Percentiles rank a stretch among this genome's conserved stretches.
These are phyloP conservation scores for Cygnus atratus DNA, from an alignment of 2,113 vertebrate genomes.

Conservation along the genomic window DNA sequence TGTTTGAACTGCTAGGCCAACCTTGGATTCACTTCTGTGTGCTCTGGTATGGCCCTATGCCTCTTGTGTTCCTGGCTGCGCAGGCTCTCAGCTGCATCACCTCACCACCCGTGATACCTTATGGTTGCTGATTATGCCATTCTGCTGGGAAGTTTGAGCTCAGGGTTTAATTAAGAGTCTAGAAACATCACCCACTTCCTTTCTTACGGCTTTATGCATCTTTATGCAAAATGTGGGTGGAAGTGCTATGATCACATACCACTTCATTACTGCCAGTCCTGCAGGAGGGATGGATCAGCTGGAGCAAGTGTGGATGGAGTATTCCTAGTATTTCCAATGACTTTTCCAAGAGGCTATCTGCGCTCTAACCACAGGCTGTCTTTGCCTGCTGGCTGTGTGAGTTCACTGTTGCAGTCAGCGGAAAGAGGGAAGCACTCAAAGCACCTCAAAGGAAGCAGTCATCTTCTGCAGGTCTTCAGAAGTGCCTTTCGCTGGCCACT, in stretches of 20 bases:
- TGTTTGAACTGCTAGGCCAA: background rate
- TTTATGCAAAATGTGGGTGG: constrained; percentile 47
- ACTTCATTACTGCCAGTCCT: background rate
- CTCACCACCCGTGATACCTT: background rate
- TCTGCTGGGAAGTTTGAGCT: constrained; percentile 13
- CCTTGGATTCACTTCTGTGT: background rate
- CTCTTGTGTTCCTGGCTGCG: background rate
- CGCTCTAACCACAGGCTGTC: background rate
- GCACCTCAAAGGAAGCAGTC: background rate
- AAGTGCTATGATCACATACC: background rate
- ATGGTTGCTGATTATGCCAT: background rate
- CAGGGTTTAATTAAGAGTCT: constrained; percentile 29
- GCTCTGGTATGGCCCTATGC: background rate
- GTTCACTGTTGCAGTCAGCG: background rate
- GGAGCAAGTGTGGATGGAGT: background rate
- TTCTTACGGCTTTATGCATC: constrained; percentile 9
- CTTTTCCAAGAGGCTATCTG: background rate
- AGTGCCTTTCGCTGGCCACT: background rate
- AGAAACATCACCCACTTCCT: constrained; percentile 44
- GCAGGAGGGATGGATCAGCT: background rate
- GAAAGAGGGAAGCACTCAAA: background rate
- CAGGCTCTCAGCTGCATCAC: background rate
- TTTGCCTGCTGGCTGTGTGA: background rate
- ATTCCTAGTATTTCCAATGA: background rate
- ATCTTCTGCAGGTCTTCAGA: background rate